A percentile compares a stretch with the other conserved stretches of the same genome.
Evolutionary conservation across 2,888 invertebrate genomes (phyloP).

Genomic region (Priocnemis perturbator): DNA sequence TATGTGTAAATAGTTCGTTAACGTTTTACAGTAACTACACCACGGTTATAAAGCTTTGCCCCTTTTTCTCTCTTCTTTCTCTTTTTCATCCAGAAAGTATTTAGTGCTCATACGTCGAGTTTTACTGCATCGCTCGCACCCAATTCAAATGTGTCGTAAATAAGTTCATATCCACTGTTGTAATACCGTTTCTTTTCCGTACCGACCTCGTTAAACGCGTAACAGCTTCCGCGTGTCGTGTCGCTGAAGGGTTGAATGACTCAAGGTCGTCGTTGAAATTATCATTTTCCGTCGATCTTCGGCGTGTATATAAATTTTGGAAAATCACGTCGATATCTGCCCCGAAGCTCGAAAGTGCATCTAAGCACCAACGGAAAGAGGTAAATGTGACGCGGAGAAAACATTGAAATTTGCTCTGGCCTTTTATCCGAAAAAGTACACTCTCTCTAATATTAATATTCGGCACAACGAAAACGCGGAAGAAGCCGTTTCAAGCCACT

Average conservation of each 20-base stretch:
- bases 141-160: background rate
- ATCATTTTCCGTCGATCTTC: background rate
- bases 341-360: too few species aligned
- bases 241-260: slow-evolving; percentile 24
- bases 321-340: too few species aligned
- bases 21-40: background rate
- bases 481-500: too few species aligned
- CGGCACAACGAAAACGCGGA: background rate
- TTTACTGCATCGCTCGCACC: too few species aligned
- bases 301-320: background rate
- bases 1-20: background rate
- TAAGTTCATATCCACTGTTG: background rate
- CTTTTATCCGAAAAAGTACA: too few species aligned
- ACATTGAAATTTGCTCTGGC: too few species aligned
- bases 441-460: too few species aligned
- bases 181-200: background rate
- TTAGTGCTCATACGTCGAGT: too few species aligned
- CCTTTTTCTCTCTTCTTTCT: background rate
- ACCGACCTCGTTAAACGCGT: slow-evolving; percentile 43
- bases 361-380: too few species aligned
- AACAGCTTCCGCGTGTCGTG: slow-evolving; percentile 42
- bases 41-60: background rate
- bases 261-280: slow-evolving; percentile 34
- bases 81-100: background rate
- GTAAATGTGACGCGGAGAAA: too few species aligned